Conservation (phyloP, 2,113 vertebrate genomes). For the Puntigrus tetrazona region DNA sequence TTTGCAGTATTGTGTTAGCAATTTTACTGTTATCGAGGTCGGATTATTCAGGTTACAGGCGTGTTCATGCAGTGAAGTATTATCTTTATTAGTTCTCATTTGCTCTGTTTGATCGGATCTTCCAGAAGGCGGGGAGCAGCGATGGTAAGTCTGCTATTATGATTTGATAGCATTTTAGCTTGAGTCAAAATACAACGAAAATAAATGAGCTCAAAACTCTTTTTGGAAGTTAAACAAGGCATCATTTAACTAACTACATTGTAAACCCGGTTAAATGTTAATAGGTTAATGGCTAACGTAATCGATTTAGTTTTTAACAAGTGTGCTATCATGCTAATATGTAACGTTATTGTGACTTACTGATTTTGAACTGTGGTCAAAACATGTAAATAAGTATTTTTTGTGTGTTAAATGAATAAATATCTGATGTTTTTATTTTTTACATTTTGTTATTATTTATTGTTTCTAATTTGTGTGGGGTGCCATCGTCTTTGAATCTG, state of each 20-base stretch:
- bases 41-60: neutral
- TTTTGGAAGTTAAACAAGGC: neutral
- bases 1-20: neutral
- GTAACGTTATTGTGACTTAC: no score
- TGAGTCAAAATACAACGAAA: neutral
- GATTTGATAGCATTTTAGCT: conserved; percentile 14
- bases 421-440: neutral
- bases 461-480: neutral
- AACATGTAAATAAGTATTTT: neutral
- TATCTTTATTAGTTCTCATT: neutral
- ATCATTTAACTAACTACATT: neutral
- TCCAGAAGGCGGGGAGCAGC: neutral
- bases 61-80: neutral
- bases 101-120: neutral
- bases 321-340: neutral
- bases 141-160: conserved; percentile 20
- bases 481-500: neutral
- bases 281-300: neutral
- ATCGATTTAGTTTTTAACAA: no score
- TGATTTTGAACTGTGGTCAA: neutral
- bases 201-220: neutral
- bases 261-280: neutral
- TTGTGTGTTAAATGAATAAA: neutral
- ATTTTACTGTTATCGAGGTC: neutral
- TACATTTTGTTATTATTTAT: no score